These are phyloP conservation scores for Sylvicola fuscatus DNA, from an alignment of 2,888 invertebrate genomes.

Conservation along the genomic window DNA sequence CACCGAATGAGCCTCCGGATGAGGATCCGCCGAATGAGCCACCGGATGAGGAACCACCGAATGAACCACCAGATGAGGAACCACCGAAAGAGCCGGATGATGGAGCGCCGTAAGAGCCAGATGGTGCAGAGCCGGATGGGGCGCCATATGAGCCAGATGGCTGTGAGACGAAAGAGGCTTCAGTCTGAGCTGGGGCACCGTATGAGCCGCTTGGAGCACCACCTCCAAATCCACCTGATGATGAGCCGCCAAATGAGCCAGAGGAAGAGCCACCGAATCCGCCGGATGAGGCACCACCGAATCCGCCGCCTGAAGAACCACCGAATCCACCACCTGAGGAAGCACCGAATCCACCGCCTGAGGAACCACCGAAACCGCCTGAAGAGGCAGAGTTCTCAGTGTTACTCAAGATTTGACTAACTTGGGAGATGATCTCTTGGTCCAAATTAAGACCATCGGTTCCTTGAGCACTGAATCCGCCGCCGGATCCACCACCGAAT, in stretches of 20 bases:
- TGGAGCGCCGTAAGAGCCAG: slow-evolving; percentile 22
- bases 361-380: slow-evolving; percentile 12
- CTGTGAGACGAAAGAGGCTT: too few species aligned
- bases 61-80: slow-evolving; percentile 37
- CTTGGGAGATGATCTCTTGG: slow-evolving; percentile 57
- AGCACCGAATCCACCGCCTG: slow-evolving; percentile 11
- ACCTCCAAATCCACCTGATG: slow-evolving; percentile 24
- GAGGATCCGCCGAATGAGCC: too few species aligned
- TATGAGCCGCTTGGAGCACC: slow-evolving; percentile 40
- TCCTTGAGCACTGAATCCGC: slow-evolving; percentile 58
- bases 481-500: slow-evolving; percentile 34
- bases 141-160: slow-evolving; percentile 41
- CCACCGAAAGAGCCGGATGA: too few species aligned
- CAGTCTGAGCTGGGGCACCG: slow-evolving; percentile 34
- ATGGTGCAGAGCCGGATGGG: slow-evolving; percentile 18
- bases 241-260: too few species aligned
- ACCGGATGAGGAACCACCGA: slow-evolving; percentile 38
- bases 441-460: slow-evolving; percentile 70
- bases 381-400: slow-evolving; percentile 39
- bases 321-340: slow-evolving; percentile 19
- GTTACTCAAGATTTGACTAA: slow-evolving; percentile 64
- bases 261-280: slow-evolving; percentile 10
- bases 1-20: slow-evolving; percentile 34
- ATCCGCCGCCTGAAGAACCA: slow-evolving; percentile 31
- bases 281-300: slow-evolving; percentile 24